phyloP scores from a whole-genome alignment of 2,888 invertebrate genomes.

The Xestia xanthographa region DNA sequence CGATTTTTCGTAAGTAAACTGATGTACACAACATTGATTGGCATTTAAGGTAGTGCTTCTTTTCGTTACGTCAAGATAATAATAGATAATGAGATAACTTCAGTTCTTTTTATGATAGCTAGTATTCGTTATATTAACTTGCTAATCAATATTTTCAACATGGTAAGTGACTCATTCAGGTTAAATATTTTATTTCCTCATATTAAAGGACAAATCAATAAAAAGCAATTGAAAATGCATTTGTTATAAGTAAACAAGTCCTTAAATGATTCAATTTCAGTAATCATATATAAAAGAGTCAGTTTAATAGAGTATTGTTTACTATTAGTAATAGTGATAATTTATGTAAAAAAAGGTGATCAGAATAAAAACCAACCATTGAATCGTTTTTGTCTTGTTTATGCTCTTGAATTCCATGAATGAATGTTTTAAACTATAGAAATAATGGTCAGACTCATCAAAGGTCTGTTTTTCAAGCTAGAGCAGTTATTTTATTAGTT shows the following conservation, averaged over 20 bases:
- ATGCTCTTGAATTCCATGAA: not conserved
- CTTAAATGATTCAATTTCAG: not conserved
- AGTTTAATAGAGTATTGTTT: constrained; percentile 26
- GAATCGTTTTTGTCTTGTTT: constrained; percentile 7
- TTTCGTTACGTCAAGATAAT: constrained; percentile 59
- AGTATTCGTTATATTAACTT: constrained; percentile 46
- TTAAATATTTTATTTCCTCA: not conserved
- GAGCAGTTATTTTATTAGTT: constrained; percentile 3
- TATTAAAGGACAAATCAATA: not conserved
- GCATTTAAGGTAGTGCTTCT: constrained; percentile 9
- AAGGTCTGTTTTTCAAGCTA: not conserved
- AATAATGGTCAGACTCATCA: not conserved
- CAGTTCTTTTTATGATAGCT: constrained; percentile 14
- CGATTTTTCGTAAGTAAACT: constrained; percentile 14
- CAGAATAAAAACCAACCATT: constrained; percentile 1
- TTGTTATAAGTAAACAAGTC: not conserved
- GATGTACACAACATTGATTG: constrained; percentile 16
- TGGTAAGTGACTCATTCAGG: constrained; percentile 37
- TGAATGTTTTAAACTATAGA: constrained; percentile 15
- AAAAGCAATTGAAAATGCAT: constrained; percentile 3
- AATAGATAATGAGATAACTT: constrained; percentile 53
- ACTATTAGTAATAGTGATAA: not conserved
- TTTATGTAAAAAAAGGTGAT: too few species aligned
- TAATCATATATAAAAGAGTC: constrained; percentile 4
- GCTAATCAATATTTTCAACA: constrained; percentile 32